These are phyloP conservation scores for Etheostoma cragini DNA, from an alignment of 2,113 vertebrate species.

Conservation along the genomic window DNA sequence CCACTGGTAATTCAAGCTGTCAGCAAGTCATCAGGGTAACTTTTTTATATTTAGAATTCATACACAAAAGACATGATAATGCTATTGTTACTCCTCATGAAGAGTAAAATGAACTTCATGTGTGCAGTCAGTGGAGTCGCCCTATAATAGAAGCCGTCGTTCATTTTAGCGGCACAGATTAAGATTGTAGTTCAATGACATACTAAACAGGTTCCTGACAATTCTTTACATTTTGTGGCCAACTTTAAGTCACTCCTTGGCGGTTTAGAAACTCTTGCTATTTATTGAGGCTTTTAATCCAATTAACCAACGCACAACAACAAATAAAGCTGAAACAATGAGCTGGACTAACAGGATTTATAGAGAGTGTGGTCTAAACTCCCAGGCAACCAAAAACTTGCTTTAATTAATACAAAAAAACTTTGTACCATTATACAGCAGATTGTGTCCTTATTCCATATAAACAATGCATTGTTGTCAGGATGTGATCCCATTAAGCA, in stretches of 20 bases:
- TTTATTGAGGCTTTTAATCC: conserved; percentile 33
- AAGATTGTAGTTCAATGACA: neutral
- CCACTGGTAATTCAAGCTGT: neutral
- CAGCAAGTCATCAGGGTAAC: neutral
- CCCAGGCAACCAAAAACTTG: neutral
- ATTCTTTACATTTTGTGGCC: neutral
- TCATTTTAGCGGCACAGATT: neutral
- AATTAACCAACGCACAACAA: conserved; percentile 13
- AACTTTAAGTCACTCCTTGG: neutral
- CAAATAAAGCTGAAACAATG: conserved; percentile 34
- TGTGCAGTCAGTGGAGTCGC: neutral
- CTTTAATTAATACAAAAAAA: neutral
- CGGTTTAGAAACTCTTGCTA: neutral
- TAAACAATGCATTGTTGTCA: conserved; percentile 3
- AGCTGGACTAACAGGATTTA: conserved; percentile 11
- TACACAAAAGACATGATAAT: neutral
- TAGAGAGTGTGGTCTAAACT: conserved; percentile 7
- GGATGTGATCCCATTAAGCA: conserved; percentile 19
- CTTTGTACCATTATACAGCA: neutral
- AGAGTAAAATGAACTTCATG: neutral
- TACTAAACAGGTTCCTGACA: neutral
- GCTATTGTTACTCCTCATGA: neutral
- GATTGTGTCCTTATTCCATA: neutral
- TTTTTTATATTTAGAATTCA: neutral
- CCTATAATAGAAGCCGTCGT: neutral